A percentile compares a stretch with the other conserved stretches of the same genome.
These are phyloP conservation scores for Hoplostethus atlanticus DNA, from an alignment of 2,797 vertebrate genomes.

Conservation along the genomic window DNA sequence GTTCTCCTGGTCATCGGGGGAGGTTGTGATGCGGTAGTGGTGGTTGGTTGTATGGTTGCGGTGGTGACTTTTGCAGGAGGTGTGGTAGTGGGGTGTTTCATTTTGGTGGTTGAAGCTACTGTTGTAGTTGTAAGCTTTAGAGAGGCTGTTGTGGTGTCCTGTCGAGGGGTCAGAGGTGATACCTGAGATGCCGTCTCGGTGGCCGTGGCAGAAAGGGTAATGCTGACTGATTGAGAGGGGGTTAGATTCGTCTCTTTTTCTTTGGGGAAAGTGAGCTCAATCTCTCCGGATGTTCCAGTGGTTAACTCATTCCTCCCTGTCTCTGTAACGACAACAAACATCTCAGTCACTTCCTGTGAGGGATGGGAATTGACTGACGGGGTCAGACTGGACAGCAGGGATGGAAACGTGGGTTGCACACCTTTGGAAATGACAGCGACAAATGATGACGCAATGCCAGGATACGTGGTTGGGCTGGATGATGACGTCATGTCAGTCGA, in stretches of 20 bases:
- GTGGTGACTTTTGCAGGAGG: conserved; percentile 67
- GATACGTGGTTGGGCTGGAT: conserved; percentile 12
- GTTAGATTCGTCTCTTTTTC: conserved; percentile 81
- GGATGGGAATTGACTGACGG: conserved; percentile 22
- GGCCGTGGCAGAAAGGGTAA: conserved; percentile 66
- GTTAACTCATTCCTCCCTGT: conserved; percentile 81
- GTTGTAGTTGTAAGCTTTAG: conserved; percentile 67
- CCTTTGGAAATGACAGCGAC: conserved; percentile 45
- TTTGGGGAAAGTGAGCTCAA: conserved; percentile 76
- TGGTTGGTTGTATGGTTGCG: conserved; percentile 72
- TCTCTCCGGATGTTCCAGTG: conserved; percentile 82
- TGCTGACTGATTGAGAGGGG: conserved; percentile 82
- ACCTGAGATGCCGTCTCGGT: conserved; percentile 77
- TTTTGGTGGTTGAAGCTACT: conserved; percentile 65
- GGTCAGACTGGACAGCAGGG: conserved; percentile 31
- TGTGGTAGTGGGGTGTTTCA: conserved; percentile 63
- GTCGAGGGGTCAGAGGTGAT: conserved; percentile 75
- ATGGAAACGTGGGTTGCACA: conserved; percentile 54
- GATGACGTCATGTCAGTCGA: conserved; percentile 11
- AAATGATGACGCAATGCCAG: conserved; percentile 22
- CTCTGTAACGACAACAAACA: conserved; percentile 90
- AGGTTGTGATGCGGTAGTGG: conserved; percentile 73
- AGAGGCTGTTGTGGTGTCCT: conserved; percentile 71
- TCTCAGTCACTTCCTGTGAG: conserved; percentile 73
- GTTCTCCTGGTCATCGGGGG: conserved; percentile 80